Conservation (phyloP, 2,888 invertebrate species). For the Papilio protenor region DNA sequence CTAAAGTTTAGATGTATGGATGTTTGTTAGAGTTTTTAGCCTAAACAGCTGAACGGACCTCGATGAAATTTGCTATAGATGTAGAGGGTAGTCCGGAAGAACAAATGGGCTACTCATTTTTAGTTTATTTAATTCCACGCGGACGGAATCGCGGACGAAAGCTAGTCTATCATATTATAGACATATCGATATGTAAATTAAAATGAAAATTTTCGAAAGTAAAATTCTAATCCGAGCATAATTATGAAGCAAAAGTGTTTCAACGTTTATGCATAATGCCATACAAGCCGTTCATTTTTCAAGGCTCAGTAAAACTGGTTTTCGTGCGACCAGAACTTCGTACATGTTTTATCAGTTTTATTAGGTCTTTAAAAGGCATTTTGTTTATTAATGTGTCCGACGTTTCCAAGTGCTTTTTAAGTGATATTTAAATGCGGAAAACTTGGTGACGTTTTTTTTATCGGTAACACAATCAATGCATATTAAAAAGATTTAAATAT, state of each 20-base stretch:
- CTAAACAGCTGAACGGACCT: too few relatives aligned
- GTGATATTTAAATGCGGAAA: slow-evolving; percentile 44
- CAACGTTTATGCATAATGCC: slow-evolving; percentile 37
- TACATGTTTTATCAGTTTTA: slow-evolving; percentile 42
- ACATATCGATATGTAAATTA: neutral
- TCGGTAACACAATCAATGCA: neutral
- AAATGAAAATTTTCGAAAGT: slow-evolving; percentile 26
- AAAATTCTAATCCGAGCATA: slow-evolving; percentile 35
- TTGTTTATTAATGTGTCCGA: slow-evolving; percentile 41
- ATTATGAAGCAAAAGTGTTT: slow-evolving; percentile 39
- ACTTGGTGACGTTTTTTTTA: slow-evolving; percentile 18
- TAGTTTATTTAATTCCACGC: too few relatives aligned
- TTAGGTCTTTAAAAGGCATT: slow-evolving; percentile 43
- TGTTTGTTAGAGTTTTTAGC: too few relatives aligned
- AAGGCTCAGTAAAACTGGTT: slow-evolving; percentile 39
- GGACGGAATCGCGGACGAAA: too few relatives aligned
- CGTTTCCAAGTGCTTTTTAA: slow-evolving; percentile 39
- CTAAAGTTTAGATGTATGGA: too few relatives aligned
- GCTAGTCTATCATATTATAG: too few relatives aligned
- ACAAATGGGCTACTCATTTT: too few relatives aligned
- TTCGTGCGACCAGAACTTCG: slow-evolving; percentile 33
- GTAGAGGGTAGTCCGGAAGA: too few relatives aligned
- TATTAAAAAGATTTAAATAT: slow-evolving; percentile 4
- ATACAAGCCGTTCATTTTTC: slow-evolving; percentile 41
- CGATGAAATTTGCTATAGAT: too few relatives aligned